Base-by-base conservation (phyloP, 2,113 vertebrate species). In the Hemibagrus wyckioides region DNA sequence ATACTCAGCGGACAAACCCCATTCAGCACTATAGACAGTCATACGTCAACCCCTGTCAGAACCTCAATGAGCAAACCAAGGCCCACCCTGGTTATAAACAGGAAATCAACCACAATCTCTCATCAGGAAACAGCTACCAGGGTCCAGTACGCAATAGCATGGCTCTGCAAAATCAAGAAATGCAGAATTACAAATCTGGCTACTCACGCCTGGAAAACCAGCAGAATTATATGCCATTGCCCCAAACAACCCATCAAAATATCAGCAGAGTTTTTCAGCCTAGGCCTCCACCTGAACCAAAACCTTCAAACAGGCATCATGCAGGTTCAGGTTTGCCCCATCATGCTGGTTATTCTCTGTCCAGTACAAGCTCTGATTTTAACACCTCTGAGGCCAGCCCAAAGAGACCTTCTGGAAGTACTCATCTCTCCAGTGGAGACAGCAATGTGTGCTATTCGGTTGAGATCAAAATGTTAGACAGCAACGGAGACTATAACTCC, bases 381-480 rank as follows among this genome's bases (percentile, higher is more conserved):
- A 94, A 95, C 91, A 94, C 90, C 0, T 93, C 92, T 0, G 97
- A 98, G 87, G 94, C 96, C 0, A 92, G 93, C 48, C 96, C 97
- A 85, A 99, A 97, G 91, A 92, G 95, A 67, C 89, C 93, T 75
- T 88, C 89, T 0, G 92, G 90, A 14, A 69, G 94, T 73, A 84
- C 90, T 57, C 88, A 92, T 2, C 92, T 94, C 1, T 90, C 90
- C 17, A 94, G 93, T 0, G 30, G 93, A 0, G 92, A 87, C 0
- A 94, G 95, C 63, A 94, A 94, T 88, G 94, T 96, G 86, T 96
- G 95, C 90, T 98, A 98, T 92, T 96, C 96, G 0, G 97, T 96
- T 81, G 97, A 99, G 91, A 96, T 98, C 91, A 98, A 97, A 88
- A 96, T 98, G 96, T 97, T 97, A 0, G 95, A 98, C 80, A 95